phyloP scores from a whole-genome alignment of 1,140 invertebrate species.

The Dryas iulia region DNA sequence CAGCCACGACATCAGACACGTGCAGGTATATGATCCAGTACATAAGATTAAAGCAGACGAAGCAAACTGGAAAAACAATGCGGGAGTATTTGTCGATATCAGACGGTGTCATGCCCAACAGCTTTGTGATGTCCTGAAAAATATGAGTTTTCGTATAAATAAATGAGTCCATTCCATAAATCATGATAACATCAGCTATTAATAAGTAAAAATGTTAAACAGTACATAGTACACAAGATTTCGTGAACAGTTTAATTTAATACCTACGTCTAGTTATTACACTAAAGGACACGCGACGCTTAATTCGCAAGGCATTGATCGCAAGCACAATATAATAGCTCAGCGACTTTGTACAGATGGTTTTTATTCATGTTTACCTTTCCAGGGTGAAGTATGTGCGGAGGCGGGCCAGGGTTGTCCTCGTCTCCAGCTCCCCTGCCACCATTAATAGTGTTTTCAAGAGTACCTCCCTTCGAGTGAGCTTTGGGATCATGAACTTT shows the following conservation, averaged over 20 bases:
- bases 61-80: constrained; percentile 97
- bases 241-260: constrained; percentile 14
- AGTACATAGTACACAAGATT: not conserved
- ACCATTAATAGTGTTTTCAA: constrained; percentile 94
- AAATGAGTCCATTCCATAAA: constrained; percentile 9
- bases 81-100: constrained; percentile 98
- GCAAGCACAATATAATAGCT: constrained; percentile 16
- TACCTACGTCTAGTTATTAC: constrained; percentile 15
- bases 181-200: constrained; percentile 17
- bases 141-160: constrained; percentile 4
- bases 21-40: constrained; percentile 98
- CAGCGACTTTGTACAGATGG: not conserved
- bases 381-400: constrained; percentile 89
- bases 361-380: constrained; percentile 80
- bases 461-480: constrained; percentile 93
- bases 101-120: constrained; percentile 94
- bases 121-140: constrained; percentile 90
- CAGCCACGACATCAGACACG: constrained; percentile 95
- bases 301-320: constrained; percentile 33
- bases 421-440: constrained; percentile 81
- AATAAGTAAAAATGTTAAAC: not conserved
- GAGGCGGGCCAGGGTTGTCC: constrained; percentile 84
- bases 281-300: constrained; percentile 17
- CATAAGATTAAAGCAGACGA: constrained; percentile 98
- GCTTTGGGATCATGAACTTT: constrained; percentile 96